Conservation (phyloP, 2,797 vertebrate genomes). For the Tragopan temminckii region DNA sequence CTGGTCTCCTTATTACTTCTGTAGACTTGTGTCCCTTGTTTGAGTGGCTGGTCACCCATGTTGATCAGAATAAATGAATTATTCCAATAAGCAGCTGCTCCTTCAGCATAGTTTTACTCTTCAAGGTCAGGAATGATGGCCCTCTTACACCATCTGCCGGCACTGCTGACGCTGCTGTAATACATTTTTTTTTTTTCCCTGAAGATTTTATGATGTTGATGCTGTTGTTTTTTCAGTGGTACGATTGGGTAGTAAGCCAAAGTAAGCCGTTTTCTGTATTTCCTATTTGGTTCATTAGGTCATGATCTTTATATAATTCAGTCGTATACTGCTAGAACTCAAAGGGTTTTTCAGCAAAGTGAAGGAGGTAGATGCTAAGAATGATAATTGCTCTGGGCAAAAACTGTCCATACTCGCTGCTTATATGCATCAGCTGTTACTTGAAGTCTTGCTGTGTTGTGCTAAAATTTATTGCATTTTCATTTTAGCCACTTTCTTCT, state of each 20-base stretch:
- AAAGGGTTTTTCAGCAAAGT: neutral
- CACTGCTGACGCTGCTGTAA: neutral
- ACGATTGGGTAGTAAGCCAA: neutral
- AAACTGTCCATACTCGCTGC: accelerated
- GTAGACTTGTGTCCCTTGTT: neutral
- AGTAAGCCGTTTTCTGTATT: neutral
- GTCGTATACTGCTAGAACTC: neutral
- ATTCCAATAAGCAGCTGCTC: neutral
- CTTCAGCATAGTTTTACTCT: neutral
- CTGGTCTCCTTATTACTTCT: neutral
- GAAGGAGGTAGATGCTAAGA: neutral
- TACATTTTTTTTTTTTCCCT: neutral
- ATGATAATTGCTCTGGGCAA: neutral
- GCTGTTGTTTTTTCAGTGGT: neutral
- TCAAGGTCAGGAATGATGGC: neutral
- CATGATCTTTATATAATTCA: accelerated
- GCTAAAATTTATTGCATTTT: neutral
- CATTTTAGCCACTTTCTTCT: neutral
- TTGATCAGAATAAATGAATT: neutral
- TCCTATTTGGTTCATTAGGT: neutral
- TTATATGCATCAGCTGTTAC: neutral
- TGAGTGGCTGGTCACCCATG: neutral
- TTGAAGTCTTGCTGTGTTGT: neutral
- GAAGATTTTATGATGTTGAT: neutral
- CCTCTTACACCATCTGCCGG: neutral